Evolutionary conservation across 2,113 vertebrate genomes (phyloP).

Genomic region (Scomber colias): DNA sequence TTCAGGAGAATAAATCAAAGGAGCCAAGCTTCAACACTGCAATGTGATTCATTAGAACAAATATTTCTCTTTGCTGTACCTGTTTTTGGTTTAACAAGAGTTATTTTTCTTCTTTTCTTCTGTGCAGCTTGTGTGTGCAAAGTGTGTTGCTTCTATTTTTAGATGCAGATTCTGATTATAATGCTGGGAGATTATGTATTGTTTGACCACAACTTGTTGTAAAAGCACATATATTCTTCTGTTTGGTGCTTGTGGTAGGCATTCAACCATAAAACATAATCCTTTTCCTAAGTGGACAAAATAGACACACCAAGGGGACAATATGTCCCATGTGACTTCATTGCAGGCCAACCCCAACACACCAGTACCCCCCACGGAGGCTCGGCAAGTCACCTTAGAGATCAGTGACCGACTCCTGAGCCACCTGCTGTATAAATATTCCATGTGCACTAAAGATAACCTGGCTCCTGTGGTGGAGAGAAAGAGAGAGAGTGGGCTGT

Average conservation of each 20-base stretch:
- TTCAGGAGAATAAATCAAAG: conserved; percentile 1
- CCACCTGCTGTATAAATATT: conserved; percentile 82
- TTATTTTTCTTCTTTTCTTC: conserved; percentile 17
- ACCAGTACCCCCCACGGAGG: conserved; percentile 64
- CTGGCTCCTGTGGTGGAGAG: conserved; percentile 42
- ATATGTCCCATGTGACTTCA: conserved; percentile 70
- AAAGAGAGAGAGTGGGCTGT: conserved; percentile 51
- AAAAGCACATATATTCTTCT: conserved; percentile 35
- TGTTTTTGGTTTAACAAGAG: neutral
- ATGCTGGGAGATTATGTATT: conserved; percentile 31
- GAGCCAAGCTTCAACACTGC: neutral
- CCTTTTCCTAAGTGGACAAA: conserved; percentile 62
- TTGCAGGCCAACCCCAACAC: conserved; percentile 58
- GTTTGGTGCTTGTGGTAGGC: conserved; percentile 13
- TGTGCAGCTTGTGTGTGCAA: conserved; percentile 26
- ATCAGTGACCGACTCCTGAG: conserved; percentile 80
- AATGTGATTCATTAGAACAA: conserved; percentile 22
- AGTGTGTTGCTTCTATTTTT: conserved; percentile 53
- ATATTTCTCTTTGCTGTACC: conserved; percentile 2
- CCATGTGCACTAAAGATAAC: conserved; percentile 84
- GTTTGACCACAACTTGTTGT: conserved; percentile 27
- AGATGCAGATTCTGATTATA: conserved; percentile 28
- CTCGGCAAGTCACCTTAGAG: conserved; percentile 81
- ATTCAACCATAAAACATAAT: conserved; percentile 56
- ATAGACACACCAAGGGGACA: conserved; percentile 75